Evolutionary conservation across 2,888 invertebrate species (phyloP), one percentile per base, ranked within the genome.

Genomic region (Macaria notata): DNA sequence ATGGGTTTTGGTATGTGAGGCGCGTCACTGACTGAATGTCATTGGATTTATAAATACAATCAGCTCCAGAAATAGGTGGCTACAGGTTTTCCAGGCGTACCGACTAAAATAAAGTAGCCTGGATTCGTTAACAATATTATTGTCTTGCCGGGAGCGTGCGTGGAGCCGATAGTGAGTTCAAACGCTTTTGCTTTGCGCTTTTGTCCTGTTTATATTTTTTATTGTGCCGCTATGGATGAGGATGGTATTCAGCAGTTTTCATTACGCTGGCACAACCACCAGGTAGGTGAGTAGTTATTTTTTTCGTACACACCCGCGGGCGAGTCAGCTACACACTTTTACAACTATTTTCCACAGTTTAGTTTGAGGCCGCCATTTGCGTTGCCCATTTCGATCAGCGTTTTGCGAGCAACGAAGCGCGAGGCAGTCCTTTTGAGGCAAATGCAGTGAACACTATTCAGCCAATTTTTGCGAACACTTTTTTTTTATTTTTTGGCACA

Each of bases 211-310:
- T 72, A 66, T 67, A 70, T 68, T 70, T 72, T 70, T 53, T 58
- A 57, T 54, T 63, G 69, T 71, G 67, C 77, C 64, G 79, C 71
- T 74, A 92, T 92, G 91, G 92, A 89, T 81, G 93, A 93, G 79
- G 94, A 93, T 78, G 92, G 93, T 69, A 86, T 93, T 72, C 95
- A 95, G 86, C 96, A 96, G 84, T 96, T 96, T 88, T 96, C 96
- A 84, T 93, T 96, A 77, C 93, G 96, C 83, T 96, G 96, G 96
- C 96, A 96, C 88, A 96, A 96, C 86, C 95, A 94, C 85, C 94
- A 94, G 93, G 94, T 94, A 92, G 93, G 92, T 87, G 80, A 89
- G 90, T 90, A 88, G 72, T 81, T 76, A 67, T 77, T 77, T 81
- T 75, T 72, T 75, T 70, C 73, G 70, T 69, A 78, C 73, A 84